Evolutionary conservation across 2,797 vertebrate genomes (phyloP).

Genomic region (Amblyraja radiata): DNA sequence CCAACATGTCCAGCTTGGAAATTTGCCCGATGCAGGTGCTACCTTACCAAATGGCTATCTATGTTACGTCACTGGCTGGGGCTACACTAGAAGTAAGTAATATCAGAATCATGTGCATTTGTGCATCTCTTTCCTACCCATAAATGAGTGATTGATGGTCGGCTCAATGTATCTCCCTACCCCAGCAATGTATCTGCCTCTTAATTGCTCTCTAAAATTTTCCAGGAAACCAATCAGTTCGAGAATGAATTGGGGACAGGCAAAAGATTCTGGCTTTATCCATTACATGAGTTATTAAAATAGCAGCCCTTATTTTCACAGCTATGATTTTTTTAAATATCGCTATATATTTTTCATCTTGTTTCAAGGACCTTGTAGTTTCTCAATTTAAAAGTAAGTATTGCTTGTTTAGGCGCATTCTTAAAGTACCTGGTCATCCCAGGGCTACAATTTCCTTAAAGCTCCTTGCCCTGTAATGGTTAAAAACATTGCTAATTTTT

Average conservation of each 20-base stretch:
- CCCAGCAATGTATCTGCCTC: no score
- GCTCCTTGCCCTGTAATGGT: neutral
- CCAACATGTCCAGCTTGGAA: constrained; percentile 63
- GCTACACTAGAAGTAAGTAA: constrained; percentile 71
- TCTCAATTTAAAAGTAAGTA: neutral
- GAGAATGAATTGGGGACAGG: no score
- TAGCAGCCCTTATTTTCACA: no score
- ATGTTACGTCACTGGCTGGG: constrained; percentile 87
- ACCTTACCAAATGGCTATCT: constrained; percentile 68
- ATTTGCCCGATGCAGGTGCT: constrained; percentile 60
- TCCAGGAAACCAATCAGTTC: no score
- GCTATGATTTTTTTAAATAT: neutral
- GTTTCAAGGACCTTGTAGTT: neutral
- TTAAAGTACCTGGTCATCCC: neutral
- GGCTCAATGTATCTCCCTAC: no score
- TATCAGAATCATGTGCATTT: neutral
- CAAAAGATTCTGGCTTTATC: no score
- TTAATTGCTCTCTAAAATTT: no score
- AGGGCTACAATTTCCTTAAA: neutral
- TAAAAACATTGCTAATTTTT: neutral
- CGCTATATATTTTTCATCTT: neutral
- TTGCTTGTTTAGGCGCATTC: neutral
- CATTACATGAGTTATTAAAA: no score
- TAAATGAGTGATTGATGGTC: no score
- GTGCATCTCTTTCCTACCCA: neutral